Evolutionary conservation across 2,888 invertebrate species (phyloP).

Genomic region (Tortricodes alternella): DNA sequence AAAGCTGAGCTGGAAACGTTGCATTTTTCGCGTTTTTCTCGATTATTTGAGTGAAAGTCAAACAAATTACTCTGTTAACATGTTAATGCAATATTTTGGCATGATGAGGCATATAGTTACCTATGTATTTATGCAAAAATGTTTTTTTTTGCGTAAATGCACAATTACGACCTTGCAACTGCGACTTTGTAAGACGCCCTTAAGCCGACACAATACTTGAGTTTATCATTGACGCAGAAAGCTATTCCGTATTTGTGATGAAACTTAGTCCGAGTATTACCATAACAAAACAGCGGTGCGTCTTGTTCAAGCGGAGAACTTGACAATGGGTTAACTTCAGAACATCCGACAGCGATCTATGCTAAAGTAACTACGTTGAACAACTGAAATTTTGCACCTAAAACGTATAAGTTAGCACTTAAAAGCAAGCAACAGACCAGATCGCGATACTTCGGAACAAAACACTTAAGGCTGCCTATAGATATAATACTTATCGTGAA

Average conservation of each 20-base stretch:
- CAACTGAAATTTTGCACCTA: conserved; percentile 1
- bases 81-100: too few species aligned
- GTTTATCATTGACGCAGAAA: conserved; percentile 1
- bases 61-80: too few species aligned
- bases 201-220: conserved; percentile 9
- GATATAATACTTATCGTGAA: too few species aligned
- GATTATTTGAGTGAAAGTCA: too few species aligned
- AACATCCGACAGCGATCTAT: not conserved
- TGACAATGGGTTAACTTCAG: conserved; percentile 9
- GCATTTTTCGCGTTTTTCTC: too few species aligned
- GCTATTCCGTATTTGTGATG: conserved; percentile 6
- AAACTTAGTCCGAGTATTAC: conserved; percentile 19
- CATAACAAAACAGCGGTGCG: conserved; percentile 25
- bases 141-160: too few species aligned
- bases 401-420: not conserved
- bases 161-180: too few species aligned
- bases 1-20: too few species aligned
- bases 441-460: not conserved
- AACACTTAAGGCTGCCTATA: too few species aligned
- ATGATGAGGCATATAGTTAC: too few species aligned
- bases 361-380: conserved; percentile 11
- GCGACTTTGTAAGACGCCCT: too few species aligned
- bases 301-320: conserved; percentile 7
- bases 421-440: not conserved
- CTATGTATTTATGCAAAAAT: too few species aligned